Evolutionary conservation across 2,113 vertebrate genomes (phyloP), one percentile per base, ranked within the genome.

Genomic region (Zosterops borbonicus): DNA sequence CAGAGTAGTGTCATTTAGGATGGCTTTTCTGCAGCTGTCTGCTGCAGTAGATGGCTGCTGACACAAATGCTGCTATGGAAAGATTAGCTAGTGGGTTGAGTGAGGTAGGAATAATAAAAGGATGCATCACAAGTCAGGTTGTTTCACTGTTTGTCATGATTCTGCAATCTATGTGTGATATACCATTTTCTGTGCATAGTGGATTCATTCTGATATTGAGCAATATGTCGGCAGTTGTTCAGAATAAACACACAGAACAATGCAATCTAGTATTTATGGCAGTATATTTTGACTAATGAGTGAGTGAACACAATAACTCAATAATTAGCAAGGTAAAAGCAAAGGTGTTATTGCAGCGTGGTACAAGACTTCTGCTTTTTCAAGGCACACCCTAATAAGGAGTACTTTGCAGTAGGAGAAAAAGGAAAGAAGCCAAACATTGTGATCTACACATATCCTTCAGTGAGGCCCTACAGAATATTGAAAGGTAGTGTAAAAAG

Each of bases 381-480:
- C 22, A 93, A 99, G 99, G 97, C 97, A 64, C 98, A 99, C 65
- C 98, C 99, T 29, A 90, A 93, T 80, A 98, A 97, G 97, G 95
- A 96, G 49, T 98, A 98, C 95, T 98, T 99, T 94, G 97, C 96
- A 55, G 98, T 99, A 73, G 99, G 98, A 96, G 99, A 99, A 95
- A 99, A 99, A 90, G 99, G 99, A 85, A 81, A 74, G 82, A 97
- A 96, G 42, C 99, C 99, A 59, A 85, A 98, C 77, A 98, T 99
- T 92, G 97, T 99, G 18, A 93, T 99, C 86, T 99, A 99, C n/a
- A 97, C 99, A 59, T 99, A 98, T 86, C 98, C 99, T 71, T 98
- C 98, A 5, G 84, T 99, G 94, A 97, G 50, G 37, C 98, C 98
- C 12, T 98, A 98, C 95, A 98, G 98, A 91, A 97, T 99, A 81